phyloP scores from a whole-genome alignment of 2,113 vertebrate species.

The Solea senegalensis region DNA sequence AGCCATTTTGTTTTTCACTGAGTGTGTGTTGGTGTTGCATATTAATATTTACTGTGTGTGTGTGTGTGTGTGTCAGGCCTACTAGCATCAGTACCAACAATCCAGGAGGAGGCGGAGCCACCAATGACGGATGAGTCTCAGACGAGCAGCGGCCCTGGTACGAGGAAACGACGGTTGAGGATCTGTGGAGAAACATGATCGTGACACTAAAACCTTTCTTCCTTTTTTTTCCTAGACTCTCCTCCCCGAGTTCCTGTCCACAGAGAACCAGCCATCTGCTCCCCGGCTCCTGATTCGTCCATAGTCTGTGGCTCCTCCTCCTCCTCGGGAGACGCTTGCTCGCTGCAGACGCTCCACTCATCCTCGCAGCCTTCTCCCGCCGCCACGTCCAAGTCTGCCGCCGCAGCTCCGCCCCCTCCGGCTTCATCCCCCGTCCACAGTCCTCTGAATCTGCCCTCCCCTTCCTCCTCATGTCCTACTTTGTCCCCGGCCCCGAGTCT shows the following conservation, averaged over 20 bases:
- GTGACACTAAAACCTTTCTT: background rate
- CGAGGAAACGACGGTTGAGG: background rate
- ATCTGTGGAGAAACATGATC: background rate
- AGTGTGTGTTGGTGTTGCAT: too few species aligned
- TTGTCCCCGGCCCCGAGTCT: conserved; percentile 1
- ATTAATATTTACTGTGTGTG: too few species aligned
- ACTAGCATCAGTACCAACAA: conserved; percentile 92
- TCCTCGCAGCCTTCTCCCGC: conserved; percentile 19
- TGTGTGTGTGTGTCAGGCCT: conserved; percentile 80
- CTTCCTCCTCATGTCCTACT: conserved; percentile 34
- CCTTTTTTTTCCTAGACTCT: conserved; percentile 55
- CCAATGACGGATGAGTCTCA: conserved; percentile 84
- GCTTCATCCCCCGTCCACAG: background rate
- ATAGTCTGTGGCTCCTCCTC: conserved; percentile 33
- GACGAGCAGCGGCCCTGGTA: conserved; percentile 80
- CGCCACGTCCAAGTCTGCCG: conserved; percentile 32
- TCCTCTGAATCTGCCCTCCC: conserved; percentile 17
- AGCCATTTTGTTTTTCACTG: too few species aligned
- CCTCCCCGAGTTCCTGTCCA: conserved; percentile 43
- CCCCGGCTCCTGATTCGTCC: conserved; percentile 58
- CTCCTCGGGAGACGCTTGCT: background rate
- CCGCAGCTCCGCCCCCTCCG: conserved; percentile 2
- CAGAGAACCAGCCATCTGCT: conserved; percentile 34
- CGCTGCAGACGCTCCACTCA: conserved; percentile 6
- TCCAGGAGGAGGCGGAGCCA: conserved; percentile 90